Conservation (phyloP, 2,888 invertebrate species). For the Leptopilina myrica region DNA sequence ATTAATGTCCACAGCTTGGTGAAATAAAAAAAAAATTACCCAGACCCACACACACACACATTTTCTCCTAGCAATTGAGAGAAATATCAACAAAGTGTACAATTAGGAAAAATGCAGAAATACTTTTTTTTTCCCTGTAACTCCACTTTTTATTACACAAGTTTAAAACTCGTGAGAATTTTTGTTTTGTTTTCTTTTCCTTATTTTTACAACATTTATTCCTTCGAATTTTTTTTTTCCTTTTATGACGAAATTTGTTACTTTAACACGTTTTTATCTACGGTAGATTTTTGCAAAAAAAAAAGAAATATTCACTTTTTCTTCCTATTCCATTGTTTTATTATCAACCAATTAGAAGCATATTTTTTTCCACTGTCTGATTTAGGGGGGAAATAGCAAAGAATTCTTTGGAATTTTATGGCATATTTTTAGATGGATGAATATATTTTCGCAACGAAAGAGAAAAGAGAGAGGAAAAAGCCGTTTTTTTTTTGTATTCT, state of each 20-base stretch:
- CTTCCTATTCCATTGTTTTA: no score
- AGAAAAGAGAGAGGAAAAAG: not conserved
- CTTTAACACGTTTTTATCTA: no score
- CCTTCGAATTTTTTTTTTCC: not conserved
- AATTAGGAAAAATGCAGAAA: slow-evolving; percentile 7
- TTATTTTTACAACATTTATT: not conserved
- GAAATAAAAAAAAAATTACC: slow-evolving; percentile 9
- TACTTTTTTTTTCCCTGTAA: slow-evolving; percentile 5
- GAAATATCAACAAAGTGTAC: slow-evolving; percentile 19
- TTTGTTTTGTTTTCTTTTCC: not conserved
- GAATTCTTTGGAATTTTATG: no score
- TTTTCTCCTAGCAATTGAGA: slow-evolving; percentile 20
- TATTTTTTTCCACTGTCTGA: no score
- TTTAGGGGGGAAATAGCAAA: no score
- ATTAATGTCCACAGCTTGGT: slow-evolving; percentile 11
- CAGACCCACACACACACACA: not conserved
- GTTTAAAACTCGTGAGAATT: not conserved
- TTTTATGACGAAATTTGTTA: not conserved
- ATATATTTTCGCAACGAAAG: no score
- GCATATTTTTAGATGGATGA: no score
- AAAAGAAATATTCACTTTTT: no score
- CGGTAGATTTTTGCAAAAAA: no score
- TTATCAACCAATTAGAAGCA: no score
- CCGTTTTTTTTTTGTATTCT: not conserved
- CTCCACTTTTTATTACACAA: slow-evolving; percentile 2